phyloP scores from a whole-genome alignment of 2,888 invertebrate species.

The Tenthredo amoena region DNA sequence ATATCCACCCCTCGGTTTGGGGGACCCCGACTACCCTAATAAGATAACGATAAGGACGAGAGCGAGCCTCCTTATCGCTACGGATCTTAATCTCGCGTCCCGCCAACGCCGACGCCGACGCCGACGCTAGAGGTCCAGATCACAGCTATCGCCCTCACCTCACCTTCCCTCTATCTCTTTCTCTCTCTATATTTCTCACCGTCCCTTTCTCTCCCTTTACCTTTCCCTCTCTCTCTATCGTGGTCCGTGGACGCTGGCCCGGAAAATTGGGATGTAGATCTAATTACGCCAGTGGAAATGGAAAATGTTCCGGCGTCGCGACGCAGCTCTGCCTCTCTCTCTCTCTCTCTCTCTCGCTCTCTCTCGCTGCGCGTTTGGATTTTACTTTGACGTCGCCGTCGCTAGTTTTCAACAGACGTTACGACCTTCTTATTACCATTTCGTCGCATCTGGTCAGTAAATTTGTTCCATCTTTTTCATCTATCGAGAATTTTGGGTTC shows the following conservation, averaged over 20 bases:
- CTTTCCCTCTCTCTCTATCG: constrained; percentile 16
- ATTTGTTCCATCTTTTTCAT: neutral
- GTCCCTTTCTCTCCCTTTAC: neutral
- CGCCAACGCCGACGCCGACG: constrained; percentile 39
- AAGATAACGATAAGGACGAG: constrained; percentile 55
- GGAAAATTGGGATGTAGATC: constrained; percentile 55
- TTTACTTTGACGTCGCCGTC: constrained; percentile 13
- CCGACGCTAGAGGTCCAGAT: constrained; percentile 39
- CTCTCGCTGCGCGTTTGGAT: constrained; percentile 13
- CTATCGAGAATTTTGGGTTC: neutral
- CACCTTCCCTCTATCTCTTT: neutral
- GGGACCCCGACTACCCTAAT: constrained; percentile 53
- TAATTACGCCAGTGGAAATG: constrained; percentile 54
- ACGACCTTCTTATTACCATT: neutral
- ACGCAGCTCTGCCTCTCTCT: constrained; percentile 44
- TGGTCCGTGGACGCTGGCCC: constrained; percentile 50
- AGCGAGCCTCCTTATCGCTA: constrained; percentile 53
- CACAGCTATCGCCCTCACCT: constrained; percentile 1
- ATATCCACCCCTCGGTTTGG: constrained; percentile 62
- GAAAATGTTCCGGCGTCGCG: constrained; percentile 46
- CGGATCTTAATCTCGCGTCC: constrained; percentile 53
- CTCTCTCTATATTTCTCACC: neutral
- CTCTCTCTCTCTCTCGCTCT: too few species aligned
- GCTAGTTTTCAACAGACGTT: neutral
- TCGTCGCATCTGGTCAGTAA: neutral